Evolutionary conservation across 2,888 invertebrate species (phyloP).

Genomic region (Eristalinus sepulchralis): DNA sequence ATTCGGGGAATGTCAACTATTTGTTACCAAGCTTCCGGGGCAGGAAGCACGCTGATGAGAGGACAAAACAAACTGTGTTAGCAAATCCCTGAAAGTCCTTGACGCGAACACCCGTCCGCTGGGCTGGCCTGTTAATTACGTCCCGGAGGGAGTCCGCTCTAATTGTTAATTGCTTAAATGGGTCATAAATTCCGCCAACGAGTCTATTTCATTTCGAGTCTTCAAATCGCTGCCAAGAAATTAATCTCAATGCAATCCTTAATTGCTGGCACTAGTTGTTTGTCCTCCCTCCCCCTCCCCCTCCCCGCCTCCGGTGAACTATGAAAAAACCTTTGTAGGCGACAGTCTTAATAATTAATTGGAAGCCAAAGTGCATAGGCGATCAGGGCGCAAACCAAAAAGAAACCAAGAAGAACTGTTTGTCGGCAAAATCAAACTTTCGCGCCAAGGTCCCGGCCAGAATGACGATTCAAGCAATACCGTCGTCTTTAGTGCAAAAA

Average conservation of each 20-base stretch:
- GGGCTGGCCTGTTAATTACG: conserved; percentile 63
- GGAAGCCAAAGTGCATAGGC: conserved; percentile 62
- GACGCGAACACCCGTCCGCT: conserved; percentile 19
- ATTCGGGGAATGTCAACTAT: conserved; percentile 60
- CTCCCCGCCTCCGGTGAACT: not conserved
- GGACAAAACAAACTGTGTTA: conserved; percentile 17
- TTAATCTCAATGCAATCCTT: conserved; percentile 69
- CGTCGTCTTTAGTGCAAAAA: conserved; percentile 67
- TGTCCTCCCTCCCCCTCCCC: not conserved
- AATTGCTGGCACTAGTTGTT: conserved; percentile 55
- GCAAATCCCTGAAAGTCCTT: conserved; percentile 57
- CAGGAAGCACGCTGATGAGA: conserved; percentile 12
- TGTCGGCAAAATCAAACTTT: conserved; percentile 19
- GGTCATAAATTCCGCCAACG: conserved; percentile 61
- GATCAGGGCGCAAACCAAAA: conserved; percentile 24
- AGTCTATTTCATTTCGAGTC: conserved; percentile 56
- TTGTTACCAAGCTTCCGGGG: conserved; percentile 46
- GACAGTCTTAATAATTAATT: conserved; percentile 63
- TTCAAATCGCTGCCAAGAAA: conserved; percentile 64
- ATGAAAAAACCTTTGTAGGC: conserved; percentile 27
- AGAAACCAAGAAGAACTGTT: not conserved
- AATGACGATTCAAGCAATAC: not conserved
- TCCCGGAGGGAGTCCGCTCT: conserved; percentile 6
- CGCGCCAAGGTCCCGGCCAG: conserved; percentile 7
- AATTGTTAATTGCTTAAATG: conserved; percentile 70